Evolutionary conservation across 2,888 invertebrate species (phyloP).

Genomic region (Metopia argyrocephala): DNA sequence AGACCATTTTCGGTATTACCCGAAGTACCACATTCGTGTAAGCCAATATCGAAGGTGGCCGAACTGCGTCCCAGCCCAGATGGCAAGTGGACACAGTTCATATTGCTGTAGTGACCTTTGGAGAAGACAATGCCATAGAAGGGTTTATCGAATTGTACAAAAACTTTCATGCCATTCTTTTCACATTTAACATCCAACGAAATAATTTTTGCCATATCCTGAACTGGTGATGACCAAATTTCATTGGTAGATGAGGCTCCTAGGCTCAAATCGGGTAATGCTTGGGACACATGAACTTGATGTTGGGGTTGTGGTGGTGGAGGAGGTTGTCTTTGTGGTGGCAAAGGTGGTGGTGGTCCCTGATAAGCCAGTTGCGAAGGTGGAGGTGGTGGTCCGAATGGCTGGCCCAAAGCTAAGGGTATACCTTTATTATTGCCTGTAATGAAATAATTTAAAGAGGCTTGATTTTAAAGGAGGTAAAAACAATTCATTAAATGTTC

Average conservation of each 20-base stretch:
- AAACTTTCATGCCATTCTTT: slow-evolving; percentile 95
- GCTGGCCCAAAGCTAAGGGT: slow-evolving; percentile 78
- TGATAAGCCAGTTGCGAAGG: slow-evolving; percentile 83
- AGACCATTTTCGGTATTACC: slow-evolving; percentile 94
- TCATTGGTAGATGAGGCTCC: slow-evolving; percentile 82
- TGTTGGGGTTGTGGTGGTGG: slow-evolving; percentile 64
- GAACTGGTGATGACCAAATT: slow-evolving; percentile 90
- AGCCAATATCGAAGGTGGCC: slow-evolving; percentile 93
- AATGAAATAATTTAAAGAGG: slow-evolving; percentile 59
- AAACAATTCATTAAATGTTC: not conserved
- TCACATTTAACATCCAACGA: slow-evolving; percentile 96
- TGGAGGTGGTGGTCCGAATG: slow-evolving; percentile 80
- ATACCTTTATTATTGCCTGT: slow-evolving; percentile 79
- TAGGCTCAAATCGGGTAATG: slow-evolving; percentile 74
- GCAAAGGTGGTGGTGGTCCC: slow-evolving; percentile 83
- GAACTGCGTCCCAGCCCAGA: slow-evolving; percentile 91
- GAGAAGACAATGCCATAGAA: slow-evolving; percentile 97
- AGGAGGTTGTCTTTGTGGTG: slow-evolving; percentile 67
- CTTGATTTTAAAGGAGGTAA: slow-evolving; percentile 39
- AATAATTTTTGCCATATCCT: slow-evolving; percentile 95
- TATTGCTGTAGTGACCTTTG: slow-evolving; percentile 95
- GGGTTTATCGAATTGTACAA: slow-evolving; percentile 95
- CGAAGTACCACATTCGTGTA: slow-evolving; percentile 94
- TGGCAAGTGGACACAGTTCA: slow-evolving; percentile 93
- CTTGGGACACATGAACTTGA: slow-evolving; percentile 70